phyloP scores from a whole-genome alignment of 2,888 invertebrate genomes.

The Caenorhabditis sp. region DNA sequence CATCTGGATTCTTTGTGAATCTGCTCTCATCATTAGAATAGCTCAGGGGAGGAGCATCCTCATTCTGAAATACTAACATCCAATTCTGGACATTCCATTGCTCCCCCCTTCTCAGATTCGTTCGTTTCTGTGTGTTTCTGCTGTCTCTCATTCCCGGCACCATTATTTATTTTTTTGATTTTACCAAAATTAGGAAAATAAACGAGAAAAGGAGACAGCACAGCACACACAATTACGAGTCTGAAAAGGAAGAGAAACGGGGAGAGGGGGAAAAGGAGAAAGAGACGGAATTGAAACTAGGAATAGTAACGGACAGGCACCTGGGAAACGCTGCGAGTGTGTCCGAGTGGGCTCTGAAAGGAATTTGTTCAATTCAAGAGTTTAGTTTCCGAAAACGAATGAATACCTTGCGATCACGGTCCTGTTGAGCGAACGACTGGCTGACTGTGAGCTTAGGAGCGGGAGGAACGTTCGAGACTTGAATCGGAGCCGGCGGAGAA shows the following conservation, averaged over 20 bases:
- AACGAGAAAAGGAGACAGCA: conserved; percentile 35
- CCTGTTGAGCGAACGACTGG: conserved; percentile 32
- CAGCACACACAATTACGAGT: conserved; percentile 38
- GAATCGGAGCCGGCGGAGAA: conserved; percentile 4
- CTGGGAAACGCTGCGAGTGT: conserved; percentile 37
- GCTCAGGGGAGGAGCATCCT: conserved; percentile 8
- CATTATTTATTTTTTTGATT: conserved; percentile 19
- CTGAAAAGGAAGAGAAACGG: conserved; percentile 9
- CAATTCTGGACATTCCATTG: background rate
- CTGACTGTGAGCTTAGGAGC: conserved; percentile 31
- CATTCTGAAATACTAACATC: conserved; percentile 21
- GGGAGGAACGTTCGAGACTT: conserved; percentile 20
- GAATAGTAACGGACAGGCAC: conserved; percentile 42
- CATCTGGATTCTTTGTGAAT: conserved; percentile 29
- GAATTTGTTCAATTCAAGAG: no score
- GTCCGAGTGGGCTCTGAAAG: conserved; percentile 36
- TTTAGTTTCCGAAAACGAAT: background rate
- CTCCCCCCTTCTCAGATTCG: background rate
- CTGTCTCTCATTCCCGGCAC: conserved; percentile 11
- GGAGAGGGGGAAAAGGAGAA: conserved; percentile 1
- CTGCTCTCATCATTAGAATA: conserved; percentile 18
- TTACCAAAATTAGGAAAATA: conserved; percentile 1
- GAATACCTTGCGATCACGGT: conserved; percentile 25
- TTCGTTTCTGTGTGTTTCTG: background rate
- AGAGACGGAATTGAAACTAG: conserved; percentile 1